A percentile compares a stretch with the other conserved stretches of the same genome.
Conservation (phyloP, 1,140 invertebrate genomes). For the Temnothorax longispinosus region DNA sequence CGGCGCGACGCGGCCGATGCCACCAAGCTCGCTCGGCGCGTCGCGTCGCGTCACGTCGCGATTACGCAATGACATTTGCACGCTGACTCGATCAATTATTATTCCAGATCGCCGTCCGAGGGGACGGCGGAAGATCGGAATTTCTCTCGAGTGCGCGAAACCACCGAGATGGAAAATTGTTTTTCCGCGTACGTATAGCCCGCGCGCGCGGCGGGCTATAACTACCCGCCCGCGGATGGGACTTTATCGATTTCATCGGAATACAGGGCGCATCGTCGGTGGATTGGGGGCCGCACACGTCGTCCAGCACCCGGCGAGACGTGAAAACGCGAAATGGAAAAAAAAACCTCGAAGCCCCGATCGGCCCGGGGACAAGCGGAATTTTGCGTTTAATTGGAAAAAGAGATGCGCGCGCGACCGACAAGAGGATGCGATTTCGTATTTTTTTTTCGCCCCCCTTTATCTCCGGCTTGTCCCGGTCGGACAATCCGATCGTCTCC, state of each 20-base stretch:
- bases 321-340: constrained; percentile 72
- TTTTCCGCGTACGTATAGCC: constrained; percentile 66
- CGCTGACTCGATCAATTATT: constrained; percentile 68
- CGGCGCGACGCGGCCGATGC: neutral
- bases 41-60: neutral
- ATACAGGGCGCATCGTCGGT: constrained; percentile 63
- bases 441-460: constrained; percentile 22
- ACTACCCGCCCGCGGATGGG: constrained; percentile 66
- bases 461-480: constrained; percentile 3
- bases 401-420: constrained; percentile 32
- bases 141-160: constrained; percentile 71
- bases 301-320: constrained; percentile 68
- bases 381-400: constrained; percentile 74
- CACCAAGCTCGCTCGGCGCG: too few relatives aligned
- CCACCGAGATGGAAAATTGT: constrained; percentile 73
- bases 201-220: constrained; percentile 53
- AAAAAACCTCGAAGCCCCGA: constrained; percentile 48
- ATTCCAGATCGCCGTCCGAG: constrained; percentile 55
- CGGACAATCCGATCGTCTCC: constrained; percentile 31
- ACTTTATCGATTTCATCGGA: constrained; percentile 75
- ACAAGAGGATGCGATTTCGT: constrained; percentile 58
- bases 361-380: constrained; percentile 26
- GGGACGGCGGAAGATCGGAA: constrained; percentile 56
- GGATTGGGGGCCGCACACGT: constrained; percentile 41
- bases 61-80: constrained; percentile 48